A percentile compares a stretch with the other conserved stretches of the same genome.
phyloP scores from a whole-genome alignment of 2,113 vertebrate genomes.

The Brachypodius melanocephalos region DNA sequence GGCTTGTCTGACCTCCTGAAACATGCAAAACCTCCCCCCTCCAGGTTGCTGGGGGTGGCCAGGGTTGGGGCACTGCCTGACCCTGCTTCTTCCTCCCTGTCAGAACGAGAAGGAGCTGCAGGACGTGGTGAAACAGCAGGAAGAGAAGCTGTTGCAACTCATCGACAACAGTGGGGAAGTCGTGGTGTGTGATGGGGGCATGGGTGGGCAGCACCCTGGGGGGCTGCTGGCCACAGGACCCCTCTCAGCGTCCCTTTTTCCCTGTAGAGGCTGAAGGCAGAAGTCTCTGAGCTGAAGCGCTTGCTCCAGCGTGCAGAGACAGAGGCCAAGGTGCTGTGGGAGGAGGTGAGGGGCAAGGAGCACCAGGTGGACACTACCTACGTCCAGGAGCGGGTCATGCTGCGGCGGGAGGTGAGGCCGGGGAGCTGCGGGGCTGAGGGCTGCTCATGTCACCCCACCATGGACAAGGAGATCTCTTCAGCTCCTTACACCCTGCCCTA shows the following conservation, averaged over 20 bases:
- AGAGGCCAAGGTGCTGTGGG: conserved; percentile 67
- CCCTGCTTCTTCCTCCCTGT: fast-evolving
- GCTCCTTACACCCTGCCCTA: not conserved
- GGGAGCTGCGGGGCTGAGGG: not conserved
- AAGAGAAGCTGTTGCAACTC: conserved; percentile 68
- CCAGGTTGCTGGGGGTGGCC: not conserved
- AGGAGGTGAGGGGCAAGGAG: conserved; percentile 59
- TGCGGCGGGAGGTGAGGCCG: conserved; percentile 64
- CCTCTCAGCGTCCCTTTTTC: not conserved
- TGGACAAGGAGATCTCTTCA: not conserved
- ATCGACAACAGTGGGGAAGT: conserved; percentile 66
- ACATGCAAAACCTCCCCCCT: not conserved
- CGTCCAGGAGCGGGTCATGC: conserved; percentile 71
- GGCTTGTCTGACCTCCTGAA: not conserved
- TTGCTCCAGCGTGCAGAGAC: conserved; percentile 65
- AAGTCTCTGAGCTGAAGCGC: conserved; percentile 64
- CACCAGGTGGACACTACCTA: conserved; percentile 10
- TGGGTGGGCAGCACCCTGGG: fast-evolving
- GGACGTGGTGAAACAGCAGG: conserved; percentile 69
- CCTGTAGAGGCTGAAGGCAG: conserved; percentile 57
- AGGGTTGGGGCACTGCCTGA: not conserved
- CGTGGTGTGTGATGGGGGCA: not conserved
- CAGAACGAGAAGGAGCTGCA: conserved; percentile 67
- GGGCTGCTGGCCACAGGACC: fast-evolving
- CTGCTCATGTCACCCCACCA: fast-evolving